Base-by-base conservation (phyloP, 1,140 invertebrate species). In the Ceratina australensis region DNA sequence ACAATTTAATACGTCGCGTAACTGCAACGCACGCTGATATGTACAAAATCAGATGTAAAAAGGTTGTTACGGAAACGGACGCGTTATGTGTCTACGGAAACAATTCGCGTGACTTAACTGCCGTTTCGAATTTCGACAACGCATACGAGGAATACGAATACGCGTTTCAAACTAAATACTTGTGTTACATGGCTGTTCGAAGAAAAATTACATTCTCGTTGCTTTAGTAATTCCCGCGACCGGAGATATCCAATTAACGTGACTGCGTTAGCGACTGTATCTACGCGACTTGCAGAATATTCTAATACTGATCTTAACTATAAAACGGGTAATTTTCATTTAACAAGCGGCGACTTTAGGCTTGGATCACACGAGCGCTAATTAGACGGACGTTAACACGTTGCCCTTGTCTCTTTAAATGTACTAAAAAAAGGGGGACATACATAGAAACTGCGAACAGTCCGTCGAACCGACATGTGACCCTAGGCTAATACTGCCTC, bases 271-370 rank as follows among this genome's bases (percentile, higher is more conserved):
- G 28, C 24, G 73, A 68, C 50, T 78, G 81, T 74, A 82, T 52
- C 54, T 79, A 69, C 49, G 33, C 2, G 5, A 8, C 42, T 50
- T 64, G 24, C 50, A 52, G 49, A 68, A 49, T 52, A 47, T 20
- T 42, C 50, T 82, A 78, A 81, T 72, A 72, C 67, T 73, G 68
- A 64, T 49, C 15, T 78, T 24, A 42, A 47, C 22, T 68, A n/a
- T 15, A 33, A 42, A 82, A 78, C n/a, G 42, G n/a, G 5, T 64
- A 78, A 72, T 81, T 42, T n/a, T 42, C 33, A 42, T 42, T 42
- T 10, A 10, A 10, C 33, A 42, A 42, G 33, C 33, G 33, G 33
- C 5, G 5, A 42, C 33, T 42, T 42, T 10, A 42, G 33, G 33
- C 33, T 7, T 0, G 33, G 33, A 10, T 42, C 33, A 42, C 33